Base-by-base conservation (phyloP, 1,140 invertebrate genomes). In the Leguminivora glycinivorella region DNA sequence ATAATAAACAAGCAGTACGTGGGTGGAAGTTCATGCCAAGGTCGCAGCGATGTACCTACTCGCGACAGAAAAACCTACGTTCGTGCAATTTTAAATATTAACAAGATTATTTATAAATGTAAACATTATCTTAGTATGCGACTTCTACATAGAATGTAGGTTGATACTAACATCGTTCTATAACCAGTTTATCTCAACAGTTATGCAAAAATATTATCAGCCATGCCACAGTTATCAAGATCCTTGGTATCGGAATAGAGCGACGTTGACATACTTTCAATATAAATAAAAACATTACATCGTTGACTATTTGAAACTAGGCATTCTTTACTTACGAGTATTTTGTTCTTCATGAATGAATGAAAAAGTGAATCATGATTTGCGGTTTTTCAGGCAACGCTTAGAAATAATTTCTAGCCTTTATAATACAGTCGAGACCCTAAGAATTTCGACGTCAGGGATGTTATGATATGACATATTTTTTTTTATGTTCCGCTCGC, bases 1-100 rank as follows among this genome's bases (percentile, higher is more conserved):
- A 83, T 83, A 82, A 87, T 83, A 83, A 83, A 81, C 83, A 82
- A 83, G 76, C 66, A 25, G 38, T 63, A 17, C n/a, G 58, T 63
- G 58, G 78, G 84, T 78, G 43, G 69, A 71, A 71, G 67, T 25
- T 52, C 70, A 73, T 71, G 83, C 84, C 70, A 83, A 83, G 72
- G 82, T 74, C 52, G 58, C 56, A 71, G 78, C 82, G 76, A 85
- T 87, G 82, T 80, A 79, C 75, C 70, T 80, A 79, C 75, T 71
- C 66, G 47, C 26, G 7, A 70, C 66, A 74, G 68, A 75, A 74
- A 75, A 72, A 43, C 67, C 67, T 60, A 70, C 52, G 67, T 71
- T 71, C 14, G 67, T 71, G 38, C 73, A 73, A 40, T 58, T 56
- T 56, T 24, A 43, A 31, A 70, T 75, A 76, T 76, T 71, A 75